Percentiles rank a stretch among this genome's conserved stretches.
Conservation (phyloP, 2,888 invertebrate genomes). For the Synanthedon tipuliformis region DNA sequence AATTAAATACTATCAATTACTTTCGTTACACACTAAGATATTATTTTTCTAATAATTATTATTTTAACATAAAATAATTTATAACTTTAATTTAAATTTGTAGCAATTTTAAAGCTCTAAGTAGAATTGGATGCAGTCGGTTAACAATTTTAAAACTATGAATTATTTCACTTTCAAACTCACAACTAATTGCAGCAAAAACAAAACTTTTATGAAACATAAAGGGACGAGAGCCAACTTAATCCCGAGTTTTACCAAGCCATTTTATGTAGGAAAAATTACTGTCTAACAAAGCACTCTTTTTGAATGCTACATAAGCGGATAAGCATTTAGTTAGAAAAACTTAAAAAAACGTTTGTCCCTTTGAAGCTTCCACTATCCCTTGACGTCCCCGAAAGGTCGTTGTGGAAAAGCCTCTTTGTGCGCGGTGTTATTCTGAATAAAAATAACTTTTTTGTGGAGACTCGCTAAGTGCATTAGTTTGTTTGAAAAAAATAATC, state of each 20-base stretch:
- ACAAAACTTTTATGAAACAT: not conserved
- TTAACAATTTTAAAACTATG: too few species aligned
- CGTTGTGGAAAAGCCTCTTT: constrained; percentile 21
- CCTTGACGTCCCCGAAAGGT: constrained; percentile 23
- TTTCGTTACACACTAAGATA: too few species aligned
- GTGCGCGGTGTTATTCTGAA: constrained; percentile 13
- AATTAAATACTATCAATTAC: too few species aligned
- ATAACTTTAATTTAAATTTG: too few species aligned
- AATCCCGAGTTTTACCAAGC: too few species aligned
- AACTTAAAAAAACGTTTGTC: constrained; percentile 29
- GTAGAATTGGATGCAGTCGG: too few species aligned
- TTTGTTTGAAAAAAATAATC: too few species aligned
- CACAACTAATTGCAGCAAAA: not conserved
- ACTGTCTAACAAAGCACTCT: constrained; percentile 21
- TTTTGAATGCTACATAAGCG: not conserved
- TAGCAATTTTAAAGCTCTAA: too few species aligned
- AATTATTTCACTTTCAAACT: too few species aligned
- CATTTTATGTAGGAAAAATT: not conserved
- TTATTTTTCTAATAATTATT: too few species aligned
- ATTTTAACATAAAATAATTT: too few species aligned
- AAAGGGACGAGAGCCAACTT: not conserved
- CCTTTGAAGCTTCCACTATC: constrained; percentile 15
- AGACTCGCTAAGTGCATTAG: too few species aligned
- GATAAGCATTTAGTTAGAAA: constrained; percentile 8
- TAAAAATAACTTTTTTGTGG: not conserved